These are phyloP conservation scores for Ceratosolen solmsi DNA, from an alignment of 1,140 invertebrate species.

Conservation along the genomic window DNA sequence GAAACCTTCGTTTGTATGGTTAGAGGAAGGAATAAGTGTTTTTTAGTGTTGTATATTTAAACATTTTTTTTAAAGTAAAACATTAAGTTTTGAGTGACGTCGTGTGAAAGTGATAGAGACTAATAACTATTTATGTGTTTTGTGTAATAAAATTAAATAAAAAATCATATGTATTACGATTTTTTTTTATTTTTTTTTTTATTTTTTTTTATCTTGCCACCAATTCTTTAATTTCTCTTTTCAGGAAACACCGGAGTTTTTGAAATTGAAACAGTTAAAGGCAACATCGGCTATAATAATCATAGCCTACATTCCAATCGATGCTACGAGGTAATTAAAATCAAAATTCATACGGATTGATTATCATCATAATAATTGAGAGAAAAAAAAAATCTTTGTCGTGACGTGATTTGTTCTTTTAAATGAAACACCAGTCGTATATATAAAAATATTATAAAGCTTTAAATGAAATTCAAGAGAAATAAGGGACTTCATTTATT, in stretches of 20 bases:
- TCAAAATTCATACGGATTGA: neutral
- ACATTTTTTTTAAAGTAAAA: too few species aligned
- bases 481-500: neutral
- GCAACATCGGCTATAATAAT: conserved; percentile 65
- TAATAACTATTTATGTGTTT: too few species aligned
- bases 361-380: neutral
- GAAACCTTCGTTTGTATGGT: too few species aligned
- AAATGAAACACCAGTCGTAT: neutral
- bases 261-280: conserved; percentile 59
- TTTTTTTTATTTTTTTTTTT: too few species aligned
- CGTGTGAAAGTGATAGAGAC: too few species aligned
- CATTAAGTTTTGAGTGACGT: too few species aligned
- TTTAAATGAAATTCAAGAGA: neutral
- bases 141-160: too few species aligned
- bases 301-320: conserved; percentile 66
- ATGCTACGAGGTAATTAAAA: conserved; percentile 61
- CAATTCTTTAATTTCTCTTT: too few species aligned
- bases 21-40: too few species aligned
- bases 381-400: neutral
- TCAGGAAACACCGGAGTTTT: conserved; percentile 60
- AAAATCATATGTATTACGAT: too few species aligned
- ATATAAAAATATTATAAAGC: neutral
- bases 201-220: too few species aligned
- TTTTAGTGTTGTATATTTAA: too few species aligned
- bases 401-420: neutral